Percentiles rank a stretch among this genome's conserved stretches.
Evolutionary conservation across 2,113 vertebrate genomes (phyloP).

Genomic region (Colistium nudipinnis): DNA sequence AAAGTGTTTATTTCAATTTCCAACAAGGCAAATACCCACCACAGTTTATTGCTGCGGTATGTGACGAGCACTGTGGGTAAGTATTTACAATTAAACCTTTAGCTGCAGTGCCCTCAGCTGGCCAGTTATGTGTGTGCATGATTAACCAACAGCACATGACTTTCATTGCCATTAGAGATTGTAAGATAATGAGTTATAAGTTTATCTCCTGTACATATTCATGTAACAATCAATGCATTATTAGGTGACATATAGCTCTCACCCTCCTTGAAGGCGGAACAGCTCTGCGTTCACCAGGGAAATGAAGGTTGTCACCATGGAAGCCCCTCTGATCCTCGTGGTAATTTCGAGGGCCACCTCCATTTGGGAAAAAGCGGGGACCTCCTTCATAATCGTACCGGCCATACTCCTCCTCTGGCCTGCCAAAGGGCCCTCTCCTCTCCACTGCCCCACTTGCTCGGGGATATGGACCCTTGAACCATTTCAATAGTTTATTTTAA

Average conservation of each 20-base stretch:
- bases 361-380: conserved; percentile 79
- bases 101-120: conserved; percentile 7
- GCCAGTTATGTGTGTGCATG: neutral
- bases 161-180: neutral
- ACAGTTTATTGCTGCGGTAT: neutral
- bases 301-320: conserved; percentile 74
- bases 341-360: conserved; percentile 75
- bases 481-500: neutral
- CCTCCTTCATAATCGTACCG: conserved; percentile 80
- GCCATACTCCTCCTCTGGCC: conserved; percentile 77
- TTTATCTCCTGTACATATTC: neutral
- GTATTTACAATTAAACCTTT: neutral
- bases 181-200: too few relatives aligned
- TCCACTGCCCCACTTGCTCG: conserved; percentile 65
- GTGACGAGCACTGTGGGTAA: too few relatives aligned
- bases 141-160: neutral
- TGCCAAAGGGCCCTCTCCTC: conserved; percentile 73
- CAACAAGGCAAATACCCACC: neutral
- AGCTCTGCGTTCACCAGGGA: conserved; percentile 72
- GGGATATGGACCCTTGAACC: conserved; percentile 67
- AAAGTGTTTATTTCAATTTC: neutral
- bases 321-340: conserved; percentile 80
- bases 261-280: conserved; percentile 76
- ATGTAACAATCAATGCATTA: neutral
- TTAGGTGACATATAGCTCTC: conserved; percentile 10